Base-by-base conservation (phyloP, 2,888 invertebrate genomes). In the Pocota personata region DNA sequence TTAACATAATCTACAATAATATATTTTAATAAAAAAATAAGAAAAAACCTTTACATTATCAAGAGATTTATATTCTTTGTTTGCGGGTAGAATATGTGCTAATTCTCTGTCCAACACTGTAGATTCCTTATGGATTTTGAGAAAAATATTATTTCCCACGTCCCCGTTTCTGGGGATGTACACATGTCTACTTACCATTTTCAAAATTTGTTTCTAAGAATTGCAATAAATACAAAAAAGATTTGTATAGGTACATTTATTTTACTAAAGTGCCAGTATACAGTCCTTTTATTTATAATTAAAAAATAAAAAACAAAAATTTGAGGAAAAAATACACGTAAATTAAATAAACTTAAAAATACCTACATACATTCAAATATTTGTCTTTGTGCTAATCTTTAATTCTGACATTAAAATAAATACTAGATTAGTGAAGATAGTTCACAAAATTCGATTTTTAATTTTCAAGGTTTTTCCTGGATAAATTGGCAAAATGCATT, bases 161-260 rank as follows among this genome's bases (percentile, higher is more conserved):
- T n/a, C n/a, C n/a, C n/a, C n/a, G n/a, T n/a, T n/a, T n/a, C n/a
- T n/a, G n/a, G n/a, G n/a, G n/a, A n/a, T n/a, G n/a, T n/a, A n/a
- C n/a, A n/a, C n/a, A n/a, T n/a, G n/a, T n/a, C n/a, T 19, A 19
- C 19, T 46, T 46, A 19, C 16, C 10, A 24, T 4, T 12, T 24
- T 12, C 12, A 12, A 50, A 12, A 8, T 0, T 0, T 10, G 8
- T 10, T 1, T 7, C 10, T 32, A 32, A 8, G 8, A 32, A 32
- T 32, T 32, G 0, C 2, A 7, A 32, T 40, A 14, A 40, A 40
- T 14, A 14, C 7, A 40, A 40, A 40, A 50, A 27, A 35, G 5
- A 60, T 46, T 80, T 40, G 66, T 60, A 82, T 78, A 40, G 58
- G 60, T 78, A 73, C 72, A 73, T 83, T 83, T 83, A 83, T 79